Evolutionary conservation across 2,113 vertebrate genomes (phyloP), one percentile per base, ranked within the genome.

Genomic region (Rhombomys opimus): DNA sequence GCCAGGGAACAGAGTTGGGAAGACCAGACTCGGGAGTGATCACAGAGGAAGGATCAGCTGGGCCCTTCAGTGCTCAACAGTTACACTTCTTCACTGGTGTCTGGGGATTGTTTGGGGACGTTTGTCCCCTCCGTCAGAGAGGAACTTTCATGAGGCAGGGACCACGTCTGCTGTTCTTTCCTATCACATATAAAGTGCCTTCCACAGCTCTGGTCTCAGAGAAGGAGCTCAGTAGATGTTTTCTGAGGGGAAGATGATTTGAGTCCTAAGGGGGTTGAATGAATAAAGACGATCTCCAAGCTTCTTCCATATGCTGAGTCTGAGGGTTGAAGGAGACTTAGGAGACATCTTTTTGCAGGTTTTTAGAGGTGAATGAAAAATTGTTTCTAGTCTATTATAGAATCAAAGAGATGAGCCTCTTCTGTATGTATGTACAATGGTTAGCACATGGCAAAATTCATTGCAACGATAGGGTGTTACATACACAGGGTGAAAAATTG

Each of bases 131-230:
- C 57, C 75, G 0, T 59, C 27, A 38, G 41, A 72, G 2, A 14
- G 38, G 9, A 30, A 17, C 73, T 70, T 84, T 22, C 15, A 2
- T 0, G 57, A 82, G 27, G 30, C 38, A 68, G 35, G 54, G 30
- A 35, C 2, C 4, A 0, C 8, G 6, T 59, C 81, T 85, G 2
- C 52, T 15, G 0, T 13, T 12, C 59, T 41, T 35, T 18, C 5
- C 38, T 9, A 0, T n/a, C 30, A 0, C 5, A 1, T 14, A 13
- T 7, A 18, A n/a, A 9, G 17, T 17, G 30, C 7, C 52, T 22
- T 63, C 35, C 25, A 7, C 11, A n/a, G 77, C 1, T 23, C 54
- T 22, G 6, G 27, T 2, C 15, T 23, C 32, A 25, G 5, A 89
- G 61, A 59, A 78, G 52, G 46, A 61, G 50, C 54, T 80, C 38